These are phyloP conservation scores for Monochamus alternatus DNA, from an alignment of 2,888 invertebrate species.

Conservation along the genomic window DNA sequence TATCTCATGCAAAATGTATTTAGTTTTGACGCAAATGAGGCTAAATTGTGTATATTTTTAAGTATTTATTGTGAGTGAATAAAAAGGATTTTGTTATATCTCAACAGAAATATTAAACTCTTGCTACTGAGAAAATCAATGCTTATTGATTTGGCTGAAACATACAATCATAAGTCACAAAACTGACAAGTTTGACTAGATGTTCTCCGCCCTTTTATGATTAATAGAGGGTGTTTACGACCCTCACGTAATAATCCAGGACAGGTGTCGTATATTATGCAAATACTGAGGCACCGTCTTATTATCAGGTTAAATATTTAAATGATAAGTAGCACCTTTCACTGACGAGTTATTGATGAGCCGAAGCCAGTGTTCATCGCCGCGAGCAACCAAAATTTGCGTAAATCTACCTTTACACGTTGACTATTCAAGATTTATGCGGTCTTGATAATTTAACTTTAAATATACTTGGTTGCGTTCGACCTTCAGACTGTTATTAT, in stretches of 20 bases:
- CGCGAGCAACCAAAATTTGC: conserved; percentile 49
- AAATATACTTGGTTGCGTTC: conserved; percentile 57
- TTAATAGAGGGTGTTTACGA: conserved; percentile 49
- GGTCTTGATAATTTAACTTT: conserved; percentile 62
- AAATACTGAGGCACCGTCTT: conserved; percentile 66
- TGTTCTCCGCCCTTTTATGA: conserved; percentile 44
- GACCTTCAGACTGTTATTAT: conserved; percentile 60
- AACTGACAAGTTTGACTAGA: conserved; percentile 41
- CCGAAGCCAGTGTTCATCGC: conserved; percentile 42
- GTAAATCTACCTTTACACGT: conserved; percentile 61
- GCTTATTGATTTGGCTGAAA: conserved; percentile 30
- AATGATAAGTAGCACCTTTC: conserved; percentile 71
- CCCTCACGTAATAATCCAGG: conserved; percentile 51
- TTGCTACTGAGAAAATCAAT: conserved; percentile 15
- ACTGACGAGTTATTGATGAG: conserved; percentile 65
- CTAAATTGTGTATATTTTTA: too few species aligned
- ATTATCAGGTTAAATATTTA: conserved; percentile 72
- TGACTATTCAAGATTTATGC: conserved; percentile 59
- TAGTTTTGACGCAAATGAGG: too few species aligned
- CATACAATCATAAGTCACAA: conserved; percentile 41
- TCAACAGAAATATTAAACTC: neutral
- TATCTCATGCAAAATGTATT: too few species aligned
- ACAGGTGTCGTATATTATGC: conserved; percentile 69
- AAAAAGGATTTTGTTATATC: too few species aligned
- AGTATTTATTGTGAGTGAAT: too few species aligned